Base-by-base conservation (phyloP, 2,888 invertebrate genomes). In the Anoplius nigerrimus region DNA sequence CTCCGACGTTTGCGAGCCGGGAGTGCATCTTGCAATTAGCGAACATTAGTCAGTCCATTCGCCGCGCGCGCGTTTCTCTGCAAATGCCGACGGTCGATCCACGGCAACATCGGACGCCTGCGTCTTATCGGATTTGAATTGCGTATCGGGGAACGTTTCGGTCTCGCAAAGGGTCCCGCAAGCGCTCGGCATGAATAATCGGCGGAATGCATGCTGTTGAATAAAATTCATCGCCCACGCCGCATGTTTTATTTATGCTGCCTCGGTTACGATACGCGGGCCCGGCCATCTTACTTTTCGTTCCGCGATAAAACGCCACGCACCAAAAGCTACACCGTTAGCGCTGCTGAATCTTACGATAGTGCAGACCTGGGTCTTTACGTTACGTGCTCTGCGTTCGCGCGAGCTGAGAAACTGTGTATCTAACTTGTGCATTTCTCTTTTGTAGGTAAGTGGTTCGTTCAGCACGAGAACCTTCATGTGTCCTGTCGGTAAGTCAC, bases 391-490 rank as follows among this genome's bases (percentile, higher is more conserved):
- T 24, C 24, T 6, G 24, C 6, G 34, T 34, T 6, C 11, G 11
- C 34, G 34, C 8, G 34, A 11, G 34, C 1, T 13, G 11, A 13
- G 11, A 1, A 11, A 34, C 11, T 48, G 11, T 16, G 18, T 48
- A 2, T 20, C 48, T 78, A 74, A 76, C n/a, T 11, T 5, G 5
- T 27, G 46, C 34, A 46, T 46, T 58, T 78, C 63, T 79, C 75
- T 76, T 75, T 78, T 75, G 62, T 71, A 78, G 78, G 78, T 78
- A 78, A 79, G 78, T 79, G 69, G 34, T 15, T 56, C 46, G 56
- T 65, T 54, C 62, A 21, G 34, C 60, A 57, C 61, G 43, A 59
- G 60, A 62, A 45, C 53, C 61, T 48, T 54, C 34, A 34, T 58
- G 22, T 61, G 34, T 58, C 65, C 75, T 57, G 77, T 79, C 75